A percentile compares a stretch with the other conserved stretches of the same genome.
phyloP scores from a whole-genome alignment of 2,797 vertebrate species.

The Phalanger gymnotis region DNA sequence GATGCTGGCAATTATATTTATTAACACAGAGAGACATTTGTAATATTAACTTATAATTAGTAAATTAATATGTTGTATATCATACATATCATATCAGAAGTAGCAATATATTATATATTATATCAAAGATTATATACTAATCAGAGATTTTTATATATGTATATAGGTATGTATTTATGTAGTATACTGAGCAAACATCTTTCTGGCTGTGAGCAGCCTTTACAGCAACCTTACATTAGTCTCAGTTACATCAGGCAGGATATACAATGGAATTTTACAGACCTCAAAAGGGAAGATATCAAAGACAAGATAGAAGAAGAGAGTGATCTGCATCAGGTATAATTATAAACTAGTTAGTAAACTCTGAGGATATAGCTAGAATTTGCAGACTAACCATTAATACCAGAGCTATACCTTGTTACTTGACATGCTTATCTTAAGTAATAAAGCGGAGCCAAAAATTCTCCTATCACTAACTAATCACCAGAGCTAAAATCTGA shows the following conservation, averaged over 20 bases:
- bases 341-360: background rate
- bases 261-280: background rate
- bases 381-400: background rate
- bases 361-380: background rate
- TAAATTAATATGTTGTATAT: background rate
- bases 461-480: background rate
- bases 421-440: background rate
- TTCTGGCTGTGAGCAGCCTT: background rate
- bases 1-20: background rate
- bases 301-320: background rate
- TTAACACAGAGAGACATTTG: background rate
- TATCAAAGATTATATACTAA: background rate
- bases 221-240: background rate
- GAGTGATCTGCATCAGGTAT: background rate
- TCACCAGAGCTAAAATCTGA: background rate
- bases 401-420: background rate
- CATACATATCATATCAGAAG: background rate
- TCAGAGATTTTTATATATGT: background rate
- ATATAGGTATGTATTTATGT: background rate
- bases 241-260: background rate
- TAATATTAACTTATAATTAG: background rate
- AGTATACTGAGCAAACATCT: background rate
- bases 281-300: background rate
- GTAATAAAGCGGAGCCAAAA: background rate
- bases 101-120: background rate